Evolutionary conservation across 2,113 vertebrate genomes (phyloP), one percentile per base, ranked within the genome.

Genomic region (Strigops habroptila): DNA sequence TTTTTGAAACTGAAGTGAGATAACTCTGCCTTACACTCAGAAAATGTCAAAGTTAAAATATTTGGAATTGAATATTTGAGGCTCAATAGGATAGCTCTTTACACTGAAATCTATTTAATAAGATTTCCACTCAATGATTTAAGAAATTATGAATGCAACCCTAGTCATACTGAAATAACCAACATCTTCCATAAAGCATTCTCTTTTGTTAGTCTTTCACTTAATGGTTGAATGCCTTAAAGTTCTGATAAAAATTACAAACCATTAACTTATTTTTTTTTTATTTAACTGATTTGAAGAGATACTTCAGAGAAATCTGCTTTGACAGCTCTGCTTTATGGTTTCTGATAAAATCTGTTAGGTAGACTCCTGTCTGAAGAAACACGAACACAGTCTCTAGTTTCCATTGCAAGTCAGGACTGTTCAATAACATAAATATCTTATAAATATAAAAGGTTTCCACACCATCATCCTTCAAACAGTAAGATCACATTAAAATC

Each of bases 371-470:
- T 55, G 9, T 95, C 91, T 85, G 81, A 87, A 94, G 83, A 74
- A 86, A 71, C 21, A 70, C 37, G 25, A 87, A 30, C 33, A 75
- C 2, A 4, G 7, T 4, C 7, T 88, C 55, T 82, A 73, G 82
- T 78, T 92, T 93, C 43, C 44, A 64, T 62, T 91, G 91, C 62
- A 57, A 76, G 8, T 65, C 41, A 90, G 33, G 31, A 48, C 30
- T 82, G 21, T 69, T 93, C 57, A 57, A 37, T 57, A 90, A 68
- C 27, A 86, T 65, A 90, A 94, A 89, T 89, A 91, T 51, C 30
- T 82, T 68, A 91, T 64, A 86, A 94, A 89, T 53, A 81, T 37
- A 82, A 93, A 84, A 76, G 21, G 14, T 76, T 88, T 93, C 59
- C 30, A 73, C 39, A 82, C 39, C 17, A 49, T 79, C 39, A 85